These are phyloP conservation scores for Plagodis dolabraria DNA, from an alignment of 2,888 invertebrate species.

Conservation along the genomic window DNA sequence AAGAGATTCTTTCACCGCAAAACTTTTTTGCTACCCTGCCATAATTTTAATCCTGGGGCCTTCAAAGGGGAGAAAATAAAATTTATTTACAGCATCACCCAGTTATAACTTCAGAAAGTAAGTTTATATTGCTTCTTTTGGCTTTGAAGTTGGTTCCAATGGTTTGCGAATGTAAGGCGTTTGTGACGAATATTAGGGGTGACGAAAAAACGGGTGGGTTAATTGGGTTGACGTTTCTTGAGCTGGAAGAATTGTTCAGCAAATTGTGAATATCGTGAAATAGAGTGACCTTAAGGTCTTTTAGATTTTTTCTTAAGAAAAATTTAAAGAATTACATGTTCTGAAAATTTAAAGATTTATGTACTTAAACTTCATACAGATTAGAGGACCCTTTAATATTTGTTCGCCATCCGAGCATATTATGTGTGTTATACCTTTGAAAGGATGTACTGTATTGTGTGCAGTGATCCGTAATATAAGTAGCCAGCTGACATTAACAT, in stretches of 20 bases:
- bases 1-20: constrained; percentile 15
- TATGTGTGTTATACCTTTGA: too few species aligned
- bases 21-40: constrained; percentile 24
- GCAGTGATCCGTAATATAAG: too few species aligned
- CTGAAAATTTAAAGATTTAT: too few species aligned
- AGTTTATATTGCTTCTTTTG: constrained; percentile 37
- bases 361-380: too few species aligned
- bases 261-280: too few species aligned
- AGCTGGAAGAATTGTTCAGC: not conserved
- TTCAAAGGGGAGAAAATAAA: constrained; percentile 36
- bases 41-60: constrained; percentile 36
- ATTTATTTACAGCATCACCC: constrained; percentile 34
- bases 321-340: too few species aligned
- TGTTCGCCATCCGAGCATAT: too few species aligned
- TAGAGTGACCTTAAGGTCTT: too few species aligned
- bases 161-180: constrained; percentile 27
- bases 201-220: constrained; percentile 5
- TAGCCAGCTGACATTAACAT: too few species aligned
- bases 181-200: constrained; percentile 21
- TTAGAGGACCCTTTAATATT: too few species aligned
- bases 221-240: constrained; percentile 5
- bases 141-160: constrained; percentile 33
- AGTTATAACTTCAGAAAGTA: constrained; percentile 33
- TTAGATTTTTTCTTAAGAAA: too few species aligned
- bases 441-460: too few species aligned